Base-by-base conservation (phyloP, 2,113 vertebrate species). In the Cathartes aura region DNA sequence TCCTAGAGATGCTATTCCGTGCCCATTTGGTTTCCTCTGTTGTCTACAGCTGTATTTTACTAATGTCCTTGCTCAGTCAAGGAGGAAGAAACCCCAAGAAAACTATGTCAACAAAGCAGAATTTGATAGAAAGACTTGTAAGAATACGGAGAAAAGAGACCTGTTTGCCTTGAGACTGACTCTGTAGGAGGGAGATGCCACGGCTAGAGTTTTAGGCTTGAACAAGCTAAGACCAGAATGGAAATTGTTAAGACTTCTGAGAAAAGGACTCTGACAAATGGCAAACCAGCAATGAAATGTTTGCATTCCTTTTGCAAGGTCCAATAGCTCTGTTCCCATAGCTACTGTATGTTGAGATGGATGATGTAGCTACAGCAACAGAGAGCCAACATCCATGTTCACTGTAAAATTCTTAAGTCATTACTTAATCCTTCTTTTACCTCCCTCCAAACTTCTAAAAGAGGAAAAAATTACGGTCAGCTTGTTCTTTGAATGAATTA, bases 291-390 rank as follows among this genome's bases (percentile, higher is more conserved):
- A 91, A n/a, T 75, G 60, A 92, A 95, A 84, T 93, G 84, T 94
- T 87, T 97, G 91, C 89, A 94, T 97, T 96, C 94, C 89, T 91
- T 87, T 40, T 87, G 66, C 72, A 96, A 70, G 50, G 84, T 89
- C 70, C 81, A 88, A 76, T 73, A 92, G 93, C 66, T 74, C 83
- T 93, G 95, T 96, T 96, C 93, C 95, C 96, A 97, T 96, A 97
- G 96, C 95, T 97, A 96, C 95, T 93, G 82, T 94, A 90, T 81
- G 88, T 92, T 88, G 88, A 93, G 86, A 93, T 45, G 63, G 63
- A 90, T 76, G 95, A 92, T 82, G 93, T 47, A 96, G 95, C 90
- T 95, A 89, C 85, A 91, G 91, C 84, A 94, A 95, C 89, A 79
- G 66, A 79, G 36, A 80, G 91, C 73, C 96, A 97, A 73, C 78